Base-by-base conservation (phyloP, 2,797 vertebrate genomes). In the Chrosomus eos region DNA sequence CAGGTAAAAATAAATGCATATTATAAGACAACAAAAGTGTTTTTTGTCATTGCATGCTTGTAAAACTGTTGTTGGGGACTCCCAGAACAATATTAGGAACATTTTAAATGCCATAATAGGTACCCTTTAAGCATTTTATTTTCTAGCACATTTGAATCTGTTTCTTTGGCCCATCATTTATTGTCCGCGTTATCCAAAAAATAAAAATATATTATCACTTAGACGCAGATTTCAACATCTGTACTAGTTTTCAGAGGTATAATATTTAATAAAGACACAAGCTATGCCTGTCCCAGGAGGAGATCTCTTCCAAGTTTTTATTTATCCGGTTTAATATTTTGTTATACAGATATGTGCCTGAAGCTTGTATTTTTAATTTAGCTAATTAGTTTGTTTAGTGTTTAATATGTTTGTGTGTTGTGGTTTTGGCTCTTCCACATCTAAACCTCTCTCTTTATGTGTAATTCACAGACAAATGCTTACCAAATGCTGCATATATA, bases 281-380 rank as follows among this genome's bases (percentile, higher is more conserved):
- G 60, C 18, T 48, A 26, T 23, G 40, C 31, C 26, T 79, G 40
- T 66, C 58, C 76, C 58, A 48, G 38, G 38, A 64, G 55, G 16
- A 64, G 38, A 79, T 31, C 55, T 40, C 16, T 40, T 60, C 19
- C 19, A 1, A 4, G 9, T 43, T 45, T 23, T 40, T 43, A 62
- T 77, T 43, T 62, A 62, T 62, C 55, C 55, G 19, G 55, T 60
- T 62, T 64, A 45, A 79, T 64, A 79, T 77, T 77, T 64, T 45
- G 38, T 64, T 79, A 31, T 58, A 64, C 38, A 78, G 58, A 78
- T 45, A 11, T 45, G 60, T 31, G 60, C 76, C 76, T 28, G n/a
- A 28, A 79, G 76, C 76, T 45, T 66, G 60, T 48, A 79, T 64
- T 64, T 79, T 66, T 79, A 31, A 79, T 79, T 79, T 64, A 9